Conservation (phyloP, 35 echinoderm and acorn worm genomes). For the Strongylocentrotus purpuratus region DNA sequence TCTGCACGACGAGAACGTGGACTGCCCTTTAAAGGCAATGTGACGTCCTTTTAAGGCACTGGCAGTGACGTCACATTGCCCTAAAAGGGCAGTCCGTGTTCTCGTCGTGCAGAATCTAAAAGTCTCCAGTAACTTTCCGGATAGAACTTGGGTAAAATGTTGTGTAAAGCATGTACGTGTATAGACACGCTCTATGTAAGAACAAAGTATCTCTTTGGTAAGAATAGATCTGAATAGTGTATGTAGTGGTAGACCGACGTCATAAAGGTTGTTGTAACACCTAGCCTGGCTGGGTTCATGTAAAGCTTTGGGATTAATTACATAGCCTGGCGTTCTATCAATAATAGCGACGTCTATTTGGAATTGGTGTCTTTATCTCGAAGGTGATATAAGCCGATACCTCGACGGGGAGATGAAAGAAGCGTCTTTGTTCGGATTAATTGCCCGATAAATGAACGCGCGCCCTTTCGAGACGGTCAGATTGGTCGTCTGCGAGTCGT, state of each 20-base stretch:
- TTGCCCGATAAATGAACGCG: neutral
- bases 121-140: neutral
- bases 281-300: neutral
- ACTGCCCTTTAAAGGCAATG: no score
- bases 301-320: neutral
- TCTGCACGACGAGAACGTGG: no score
- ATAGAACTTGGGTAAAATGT: neutral
- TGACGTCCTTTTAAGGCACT: no score
- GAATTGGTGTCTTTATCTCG: neutral
- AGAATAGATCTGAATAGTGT: neutral
- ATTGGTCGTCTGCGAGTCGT: neutral
- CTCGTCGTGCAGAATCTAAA: no score
- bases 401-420: neutral
- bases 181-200: neutral
- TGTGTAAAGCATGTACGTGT: neutral
- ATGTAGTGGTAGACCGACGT: neutral
- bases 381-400: neutral
- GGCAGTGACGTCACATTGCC: no score
- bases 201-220: no score
- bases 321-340: neutral
- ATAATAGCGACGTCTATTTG: neutral
- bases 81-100: no score
- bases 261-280: neutral
- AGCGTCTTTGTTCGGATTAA: conserved; percentile 10
- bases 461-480: neutral